Percentiles rank a stretch among this genome's conserved stretches.
These are phyloP conservation scores for Notolepis coatsorum DNA, from an alignment of 2,797 vertebrate species.

Conservation along the genomic window DNA sequence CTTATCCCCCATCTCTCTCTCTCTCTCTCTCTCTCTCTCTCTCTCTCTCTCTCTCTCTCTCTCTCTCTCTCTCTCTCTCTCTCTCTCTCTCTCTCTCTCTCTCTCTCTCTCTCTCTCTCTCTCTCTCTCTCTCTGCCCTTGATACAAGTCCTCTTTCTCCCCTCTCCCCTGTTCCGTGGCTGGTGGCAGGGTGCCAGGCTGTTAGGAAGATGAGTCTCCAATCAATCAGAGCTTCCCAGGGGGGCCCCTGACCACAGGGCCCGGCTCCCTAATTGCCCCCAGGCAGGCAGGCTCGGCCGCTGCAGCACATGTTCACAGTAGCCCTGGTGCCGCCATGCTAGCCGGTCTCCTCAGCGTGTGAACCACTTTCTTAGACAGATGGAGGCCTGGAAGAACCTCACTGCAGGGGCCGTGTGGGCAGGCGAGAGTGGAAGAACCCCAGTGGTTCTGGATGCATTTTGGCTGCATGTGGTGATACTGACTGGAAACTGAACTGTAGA, in stretches of 20 bases:
- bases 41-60: background rate
- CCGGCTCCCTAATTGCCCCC: conserved; percentile 73
- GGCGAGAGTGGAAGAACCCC: conserved; percentile 16
- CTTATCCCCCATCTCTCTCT: conserved; percentile 45
- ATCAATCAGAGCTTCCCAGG: conserved; percentile 83
- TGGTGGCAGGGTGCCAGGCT: conserved; percentile 82
- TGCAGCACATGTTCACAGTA: conserved; percentile 80
- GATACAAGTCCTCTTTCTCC: conserved; percentile 51
- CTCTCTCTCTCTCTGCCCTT: conserved; percentile 36
- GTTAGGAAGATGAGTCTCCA: conserved; percentile 88
- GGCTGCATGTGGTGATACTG: conserved; percentile 8
- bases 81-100: conserved; percentile 25
- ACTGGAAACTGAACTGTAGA: background rate
- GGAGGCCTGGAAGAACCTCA: conserved; percentile 57
- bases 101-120: background rate
- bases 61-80: too few relatives aligned
- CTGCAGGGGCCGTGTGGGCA: conserved; percentile 64
- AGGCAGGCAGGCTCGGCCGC: conserved; percentile 62
- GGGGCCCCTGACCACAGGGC: conserved; percentile 64
- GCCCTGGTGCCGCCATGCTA: conserved; percentile 53
- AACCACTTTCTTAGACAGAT: conserved; percentile 79
- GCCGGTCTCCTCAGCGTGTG: conserved; percentile 57
- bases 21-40: too few relatives aligned
- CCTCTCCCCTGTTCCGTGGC: conserved; percentile 64
- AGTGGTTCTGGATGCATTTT: conserved; percentile 12